Evolutionary conservation across 2,888 invertebrate species (phyloP), one percentile per base, ranked within the genome.

Genomic region (Choristoneura rosaceana): DNA sequence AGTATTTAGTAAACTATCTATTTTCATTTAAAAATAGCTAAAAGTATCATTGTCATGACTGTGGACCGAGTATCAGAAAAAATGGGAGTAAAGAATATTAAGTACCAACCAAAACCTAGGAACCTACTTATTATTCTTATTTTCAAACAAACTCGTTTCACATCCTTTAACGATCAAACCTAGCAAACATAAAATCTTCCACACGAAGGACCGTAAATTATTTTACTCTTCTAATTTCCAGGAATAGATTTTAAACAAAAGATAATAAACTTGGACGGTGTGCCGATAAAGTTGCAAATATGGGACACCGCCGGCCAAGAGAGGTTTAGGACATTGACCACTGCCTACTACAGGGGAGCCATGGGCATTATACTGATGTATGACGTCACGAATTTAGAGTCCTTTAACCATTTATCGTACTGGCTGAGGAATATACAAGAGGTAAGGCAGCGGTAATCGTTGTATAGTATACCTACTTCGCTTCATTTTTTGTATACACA

Each of bases 281-380:
- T 96, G 71, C 97, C 97, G 65, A 97, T 98, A 81, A 98, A 98
- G 89, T 93, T 97, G 65, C 97, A 97, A 90, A 97, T 97, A 87
- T 98, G 98, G 98, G 98, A 98, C 86, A 98, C 98, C 0, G 98
- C 98, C 10, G 98, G 98, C 0, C 97, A 97, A 82, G 94, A 94
- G 78, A 83, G 94, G 74, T 97, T 97, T 89, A 95, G 98, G 52
- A 98, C 98, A 9, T 91, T 98, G 76, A 98, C 98, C 64, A 97
- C 97, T 12, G 98, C 98, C 5, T 98, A 98, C 90, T 98, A 98
- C 89, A 95, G 98, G 62, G 98, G 98, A 4, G 98, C 98, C 14
- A 98, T 98, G 98, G 98, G 98, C 67, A 98, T 98, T 80, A 95
- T 98, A 62, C 95, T 98, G 33, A 97, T 98, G 96, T 98, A 98